Evolutionary conservation across 2,797 vertebrate species (phyloP).

Genomic region (Tragelaphus oryx): DNA sequence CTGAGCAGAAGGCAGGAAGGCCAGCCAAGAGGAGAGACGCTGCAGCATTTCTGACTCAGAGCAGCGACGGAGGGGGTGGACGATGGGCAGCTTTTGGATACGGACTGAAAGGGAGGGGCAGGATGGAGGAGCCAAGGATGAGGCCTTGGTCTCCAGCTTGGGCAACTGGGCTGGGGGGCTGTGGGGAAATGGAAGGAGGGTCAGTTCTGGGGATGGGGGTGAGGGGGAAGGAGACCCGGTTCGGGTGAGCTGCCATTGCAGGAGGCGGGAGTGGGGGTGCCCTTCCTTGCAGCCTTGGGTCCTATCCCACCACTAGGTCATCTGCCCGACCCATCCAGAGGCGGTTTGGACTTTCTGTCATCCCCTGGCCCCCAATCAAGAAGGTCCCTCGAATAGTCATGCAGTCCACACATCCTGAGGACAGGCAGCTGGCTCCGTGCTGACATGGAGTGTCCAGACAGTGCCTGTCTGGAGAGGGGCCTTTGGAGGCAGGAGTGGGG

Average conservation of each 20-base stretch:
- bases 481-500: not conserved
- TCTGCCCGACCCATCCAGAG: not conserved
- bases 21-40: not conserved
- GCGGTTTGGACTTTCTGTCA: not conserved
- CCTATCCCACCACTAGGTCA: not conserved
- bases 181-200: not conserved
- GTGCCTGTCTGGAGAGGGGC: not conserved
- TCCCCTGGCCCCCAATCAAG: not conserved
- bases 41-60: not conserved
- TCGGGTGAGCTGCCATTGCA: accelerated
- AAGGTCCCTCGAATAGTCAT: not conserved
- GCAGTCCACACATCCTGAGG: not conserved
- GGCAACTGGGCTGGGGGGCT: not conserved
- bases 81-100: not conserved
- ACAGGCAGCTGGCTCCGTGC: not conserved
- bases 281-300: not conserved
- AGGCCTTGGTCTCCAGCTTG: not conserved
- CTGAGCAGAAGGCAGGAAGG: not conserved
- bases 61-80: not conserved
- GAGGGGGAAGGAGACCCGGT: not conserved
- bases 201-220: not conserved
- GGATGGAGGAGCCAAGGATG: not conserved
- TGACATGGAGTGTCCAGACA: not conserved
- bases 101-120: not conserved
- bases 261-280: too few species aligned